phyloP scores from a whole-genome alignment of 2,888 invertebrate species.

The Microctonus brassicae region DNA sequence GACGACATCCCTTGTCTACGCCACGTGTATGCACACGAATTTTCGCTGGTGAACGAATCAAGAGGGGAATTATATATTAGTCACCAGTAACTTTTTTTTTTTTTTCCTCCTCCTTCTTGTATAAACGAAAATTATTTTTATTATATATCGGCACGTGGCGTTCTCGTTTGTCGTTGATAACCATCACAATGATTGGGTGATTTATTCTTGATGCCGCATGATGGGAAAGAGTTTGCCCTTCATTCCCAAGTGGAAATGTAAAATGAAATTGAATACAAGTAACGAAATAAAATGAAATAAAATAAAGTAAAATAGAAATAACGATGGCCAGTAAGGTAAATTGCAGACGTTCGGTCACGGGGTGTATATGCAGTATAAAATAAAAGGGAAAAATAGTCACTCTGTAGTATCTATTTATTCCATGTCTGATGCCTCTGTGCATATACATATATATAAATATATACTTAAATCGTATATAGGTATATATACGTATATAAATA shows the following conservation, averaged over 20 bases:
- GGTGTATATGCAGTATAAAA: not conserved
- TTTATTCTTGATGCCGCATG: slow-evolving; percentile 5
- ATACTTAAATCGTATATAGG: not conserved
- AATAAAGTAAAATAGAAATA: not conserved
- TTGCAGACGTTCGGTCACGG: slow-evolving; percentile 1
- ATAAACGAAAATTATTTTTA: not conserved
- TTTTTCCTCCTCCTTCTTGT: not conserved
- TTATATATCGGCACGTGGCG: slow-evolving; percentile 9
- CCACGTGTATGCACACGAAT: not conserved
- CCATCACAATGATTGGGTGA: slow-evolving; percentile 1
- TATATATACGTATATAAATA: not conserved
- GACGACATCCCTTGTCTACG: not conserved
- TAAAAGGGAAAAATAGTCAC: not conserved
- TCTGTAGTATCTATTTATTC: not conserved
- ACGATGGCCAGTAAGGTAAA: not conserved
- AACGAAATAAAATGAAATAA: not conserved
- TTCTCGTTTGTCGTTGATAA: not conserved
- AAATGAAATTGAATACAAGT: not conserved
- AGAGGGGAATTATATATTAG: not conserved
- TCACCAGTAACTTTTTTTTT: not conserved
- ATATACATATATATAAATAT: not conserved
- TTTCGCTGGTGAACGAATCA: not conserved
- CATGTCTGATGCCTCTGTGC: not conserved
- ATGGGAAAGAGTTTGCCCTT: slow-evolving; percentile 5
- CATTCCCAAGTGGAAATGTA: slow-evolving; percentile 7